Evolutionary conservation across 2,797 vertebrate genomes (phyloP).

Genomic region (Streptopelia turtur): DNA sequence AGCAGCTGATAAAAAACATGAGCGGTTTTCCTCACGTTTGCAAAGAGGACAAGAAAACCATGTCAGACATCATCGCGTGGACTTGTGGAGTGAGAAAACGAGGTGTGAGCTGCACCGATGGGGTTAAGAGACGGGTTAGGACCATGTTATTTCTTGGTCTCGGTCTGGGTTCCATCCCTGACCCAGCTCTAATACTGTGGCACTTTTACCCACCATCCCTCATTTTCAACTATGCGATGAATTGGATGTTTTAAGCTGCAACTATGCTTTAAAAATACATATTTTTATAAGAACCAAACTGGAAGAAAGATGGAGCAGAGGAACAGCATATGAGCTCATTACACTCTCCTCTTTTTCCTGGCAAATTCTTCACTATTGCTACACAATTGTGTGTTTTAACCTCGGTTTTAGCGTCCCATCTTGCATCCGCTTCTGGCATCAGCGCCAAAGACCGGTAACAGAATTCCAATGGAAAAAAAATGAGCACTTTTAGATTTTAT

Average conservation of each 20-base stretch:
- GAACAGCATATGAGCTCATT: not conserved
- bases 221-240: not conserved
- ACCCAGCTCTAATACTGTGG: not conserved
- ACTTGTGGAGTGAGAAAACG: not conserved
- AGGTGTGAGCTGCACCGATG: not conserved
- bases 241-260: not conserved
- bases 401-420: not conserved
- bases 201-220: not conserved
- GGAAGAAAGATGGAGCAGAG: not conserved
- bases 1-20: not conserved
- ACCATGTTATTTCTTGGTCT: not conserved
- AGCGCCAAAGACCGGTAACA: not conserved
- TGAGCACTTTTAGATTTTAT: not conserved
- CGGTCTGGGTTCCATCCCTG: not conserved
- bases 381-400: not conserved
- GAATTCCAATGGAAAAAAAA: not conserved
- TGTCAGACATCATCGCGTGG: no score
- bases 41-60: not conserved
- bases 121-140: not conserved
- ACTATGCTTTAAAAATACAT: fast-evolving
- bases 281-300: not conserved
- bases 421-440: not conserved
- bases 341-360: not conserved
- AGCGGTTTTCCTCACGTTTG: not conserved
- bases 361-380: not conserved